phyloP scores from a whole-genome alignment of 1,140 invertebrate species.

The Mercenaria mercenaria region DNA sequence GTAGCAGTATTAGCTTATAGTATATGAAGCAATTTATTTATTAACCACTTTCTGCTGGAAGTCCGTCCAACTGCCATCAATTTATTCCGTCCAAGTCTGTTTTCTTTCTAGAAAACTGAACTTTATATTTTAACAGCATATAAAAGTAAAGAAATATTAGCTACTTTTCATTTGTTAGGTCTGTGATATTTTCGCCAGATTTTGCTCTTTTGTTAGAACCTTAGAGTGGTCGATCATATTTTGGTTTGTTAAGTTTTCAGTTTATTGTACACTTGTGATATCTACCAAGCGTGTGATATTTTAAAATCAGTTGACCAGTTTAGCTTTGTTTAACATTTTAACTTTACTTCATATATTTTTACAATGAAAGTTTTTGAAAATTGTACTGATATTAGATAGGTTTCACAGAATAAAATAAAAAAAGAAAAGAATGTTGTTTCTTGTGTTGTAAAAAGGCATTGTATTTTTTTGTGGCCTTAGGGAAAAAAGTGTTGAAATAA shows the following conservation, averaged over 20 bases:
- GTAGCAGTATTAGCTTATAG: not conserved
- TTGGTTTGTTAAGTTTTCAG: not conserved
- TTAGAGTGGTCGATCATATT: not conserved
- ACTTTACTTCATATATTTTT: not conserved
- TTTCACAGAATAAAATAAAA: conserved; percentile 20
- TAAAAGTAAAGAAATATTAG: too few relatives aligned
- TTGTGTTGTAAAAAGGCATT: too few relatives aligned
- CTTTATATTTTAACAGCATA: too few relatives aligned
- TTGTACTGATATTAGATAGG: conserved; percentile 21
- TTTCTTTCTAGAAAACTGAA: too few relatives aligned
- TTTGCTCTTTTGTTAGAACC: not conserved
- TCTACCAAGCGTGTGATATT: not conserved
- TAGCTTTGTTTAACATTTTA: not conserved
- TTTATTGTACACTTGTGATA: not conserved
- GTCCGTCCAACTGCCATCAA: too few relatives aligned
- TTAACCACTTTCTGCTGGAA: not conserved
- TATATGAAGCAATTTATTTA: not conserved
- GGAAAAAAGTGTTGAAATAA: too few relatives aligned
- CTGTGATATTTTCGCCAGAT: not conserved
- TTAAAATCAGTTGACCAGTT: not conserved
- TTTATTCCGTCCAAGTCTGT: not conserved
- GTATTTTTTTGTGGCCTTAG: too few relatives aligned
- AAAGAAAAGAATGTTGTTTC: not conserved
- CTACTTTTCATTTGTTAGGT: too few relatives aligned
- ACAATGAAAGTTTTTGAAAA: conserved; percentile 2